Evolutionary conservation across 2,888 invertebrate species (phyloP), one percentile per base, ranked within the genome.

Genomic region (Caenorhabditis sp.): DNA sequence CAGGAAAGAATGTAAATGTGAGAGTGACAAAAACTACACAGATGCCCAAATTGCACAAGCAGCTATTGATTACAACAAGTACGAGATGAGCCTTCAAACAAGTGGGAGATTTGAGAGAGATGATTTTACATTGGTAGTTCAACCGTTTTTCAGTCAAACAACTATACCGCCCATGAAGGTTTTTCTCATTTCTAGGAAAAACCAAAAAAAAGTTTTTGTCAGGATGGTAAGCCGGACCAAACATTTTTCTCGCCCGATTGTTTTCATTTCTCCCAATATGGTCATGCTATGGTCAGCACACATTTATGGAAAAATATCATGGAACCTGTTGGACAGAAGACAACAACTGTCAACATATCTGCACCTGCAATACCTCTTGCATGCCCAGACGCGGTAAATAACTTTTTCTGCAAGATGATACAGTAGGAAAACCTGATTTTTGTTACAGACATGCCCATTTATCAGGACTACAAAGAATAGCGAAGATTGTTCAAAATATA

Each of bases 251-350:
- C 82, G 1, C 82, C 83, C 6, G 84, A 84, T 67, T 84, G 84
- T 62, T 84, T 83, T 81, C 84, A 84, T 66, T 84, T 84, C 58
- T 78, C 83, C 0, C 81, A 80, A 66, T 78, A 68, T 58, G 82
- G 83, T 17, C 84, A 84, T 67, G 81, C 78, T 27, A 63, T 81
- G 23, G 79, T 80, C 43, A 68, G 81, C 50, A 75, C 76, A 8
- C 73, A 74, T 64, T 58, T 83, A 53, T 84, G 84, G 84, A 83
- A 83, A 26, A 84, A 84, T 66, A 82, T 84, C 27, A 59, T 84
- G 2, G 76, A 83, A 51, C 81, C 83, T 14, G 81, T 82, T 12
- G 79, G 79, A 23, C 43, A 49, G 12, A 83, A 83, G 55, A 77
- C 69, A 12, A 80, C 77, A 8, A 62, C 65, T n/a, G 76, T 69